Conservation (phyloP, 2,113 vertebrate genomes). For the Ariopsis seemanni region DNA sequence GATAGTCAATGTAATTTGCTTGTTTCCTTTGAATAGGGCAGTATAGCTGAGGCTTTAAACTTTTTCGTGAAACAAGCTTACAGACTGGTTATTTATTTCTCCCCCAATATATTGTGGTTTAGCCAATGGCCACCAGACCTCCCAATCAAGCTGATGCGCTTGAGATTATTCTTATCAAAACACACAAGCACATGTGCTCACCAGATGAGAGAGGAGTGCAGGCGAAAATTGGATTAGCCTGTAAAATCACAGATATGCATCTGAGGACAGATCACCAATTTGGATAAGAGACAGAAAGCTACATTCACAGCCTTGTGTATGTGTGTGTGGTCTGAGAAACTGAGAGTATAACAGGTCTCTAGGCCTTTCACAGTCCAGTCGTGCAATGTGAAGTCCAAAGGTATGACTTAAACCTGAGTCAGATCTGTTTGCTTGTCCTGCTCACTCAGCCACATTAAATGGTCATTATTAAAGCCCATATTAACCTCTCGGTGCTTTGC, state of each 20-base stretch:
- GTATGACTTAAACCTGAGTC: conserved; percentile 34
- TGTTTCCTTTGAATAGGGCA: conserved; percentile 8
- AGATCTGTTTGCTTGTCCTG: conserved; percentile 69
- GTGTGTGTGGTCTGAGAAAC: conserved; percentile 51
- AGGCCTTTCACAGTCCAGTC: conserved; percentile 14
- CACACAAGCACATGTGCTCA: conserved; percentile 41
- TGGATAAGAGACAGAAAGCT: conserved; percentile 51
- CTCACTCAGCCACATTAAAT: conserved; percentile 76
- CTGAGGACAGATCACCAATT: conserved; percentile 48
- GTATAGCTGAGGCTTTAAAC: background rate
- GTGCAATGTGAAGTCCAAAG: conserved; percentile 34
- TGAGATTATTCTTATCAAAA: conserved; percentile 52
- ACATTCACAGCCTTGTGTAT: conserved; percentile 34
- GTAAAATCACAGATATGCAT: conserved; percentile 55
- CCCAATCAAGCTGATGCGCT: conserved; percentile 39
- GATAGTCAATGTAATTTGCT: background rate
- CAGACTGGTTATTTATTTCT: conserved; percentile 40
- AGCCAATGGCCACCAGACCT: conserved; percentile 47
- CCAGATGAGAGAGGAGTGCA: conserved; percentile 45
- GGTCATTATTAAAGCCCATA: conserved; percentile 73
- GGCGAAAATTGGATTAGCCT: conserved; percentile 48
- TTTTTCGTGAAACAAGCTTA: background rate
- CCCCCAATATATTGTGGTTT: conserved; percentile 38
- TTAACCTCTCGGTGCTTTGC: conserved; percentile 74
- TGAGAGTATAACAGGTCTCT: background rate